phyloP scores from a whole-genome alignment of 1,140 invertebrate genomes.

The Pogonomyrmex californicus region DNA sequence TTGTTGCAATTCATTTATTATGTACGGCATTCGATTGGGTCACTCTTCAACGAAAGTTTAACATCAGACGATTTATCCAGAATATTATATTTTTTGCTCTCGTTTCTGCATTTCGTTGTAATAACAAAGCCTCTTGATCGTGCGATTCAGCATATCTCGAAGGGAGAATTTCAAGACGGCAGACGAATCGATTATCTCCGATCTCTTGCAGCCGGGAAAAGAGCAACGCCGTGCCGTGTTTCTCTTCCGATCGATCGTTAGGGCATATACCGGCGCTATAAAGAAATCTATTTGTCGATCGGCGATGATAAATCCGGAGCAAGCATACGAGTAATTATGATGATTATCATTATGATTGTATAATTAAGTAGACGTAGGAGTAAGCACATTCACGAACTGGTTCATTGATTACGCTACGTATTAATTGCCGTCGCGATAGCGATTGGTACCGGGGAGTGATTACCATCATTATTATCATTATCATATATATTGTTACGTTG shows the following conservation, averaged over 20 bases:
- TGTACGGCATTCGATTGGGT: slow-evolving; percentile 2
- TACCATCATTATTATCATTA: slow-evolving; percentile 43
- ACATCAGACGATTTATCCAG: slow-evolving; percentile 3
- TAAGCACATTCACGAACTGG: slow-evolving; percentile 78
- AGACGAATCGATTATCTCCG: neutral
- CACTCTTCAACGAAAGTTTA: neutral
- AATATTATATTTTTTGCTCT: slow-evolving; percentile 3
- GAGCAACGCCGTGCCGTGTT: slow-evolving; percentile 5
- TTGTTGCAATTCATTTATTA: neutral
- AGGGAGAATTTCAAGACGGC: neutral
- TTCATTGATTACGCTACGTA: slow-evolving; percentile 64
- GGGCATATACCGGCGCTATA: neutral
- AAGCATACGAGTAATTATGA: slow-evolving; percentile 52
- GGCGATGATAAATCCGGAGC: neutral
- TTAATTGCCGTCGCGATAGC: slow-evolving; percentile 61
- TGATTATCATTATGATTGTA: slow-evolving; percentile 69
- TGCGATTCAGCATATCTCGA: slow-evolving; percentile 14
- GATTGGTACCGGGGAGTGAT: slow-evolving; percentile 25
- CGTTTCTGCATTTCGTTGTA: neutral
- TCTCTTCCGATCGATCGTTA: slow-evolving; percentile 26
- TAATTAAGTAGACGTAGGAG: slow-evolving; percentile 75
- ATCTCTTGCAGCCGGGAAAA: neutral
- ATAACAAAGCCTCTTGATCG: neutral
- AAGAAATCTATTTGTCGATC: slow-evolving; percentile 4
- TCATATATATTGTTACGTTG: slow-evolving; percentile 33